Percentiles rank a stretch among this genome's conserved stretches.
Evolutionary conservation across 2,888 invertebrate genomes (phyloP).

Genomic region (Hecatera dysodea): DNA sequence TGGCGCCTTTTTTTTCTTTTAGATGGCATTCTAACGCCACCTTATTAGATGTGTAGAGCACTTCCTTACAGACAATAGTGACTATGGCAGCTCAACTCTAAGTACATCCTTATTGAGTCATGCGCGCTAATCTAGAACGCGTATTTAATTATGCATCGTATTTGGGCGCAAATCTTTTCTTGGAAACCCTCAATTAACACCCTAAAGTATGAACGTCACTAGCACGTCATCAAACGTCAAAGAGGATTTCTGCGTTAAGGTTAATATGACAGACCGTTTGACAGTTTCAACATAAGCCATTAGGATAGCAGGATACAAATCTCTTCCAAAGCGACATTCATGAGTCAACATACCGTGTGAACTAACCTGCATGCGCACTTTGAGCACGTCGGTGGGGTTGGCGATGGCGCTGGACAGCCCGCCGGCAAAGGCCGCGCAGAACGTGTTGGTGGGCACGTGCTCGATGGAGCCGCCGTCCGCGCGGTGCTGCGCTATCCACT

Average conservation of each 20-base stretch:
- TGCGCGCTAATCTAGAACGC: no score
- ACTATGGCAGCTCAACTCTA: no score
- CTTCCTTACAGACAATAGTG: no score
- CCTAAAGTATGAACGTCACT: background rate
- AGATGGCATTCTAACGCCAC: no score
- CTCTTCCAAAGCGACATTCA: background rate
- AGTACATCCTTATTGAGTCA: no score
- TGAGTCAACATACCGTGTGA: conserved; percentile 18
- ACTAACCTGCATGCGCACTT: conserved; percentile 97
- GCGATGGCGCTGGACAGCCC: conserved; percentile 98
- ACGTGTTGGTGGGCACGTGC: conserved; percentile 92
- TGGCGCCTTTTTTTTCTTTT: no score
- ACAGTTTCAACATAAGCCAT: background rate
- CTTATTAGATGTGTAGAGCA: no score
- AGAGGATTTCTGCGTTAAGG: background rate
- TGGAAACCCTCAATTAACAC: background rate
- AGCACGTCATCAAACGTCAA: no score
- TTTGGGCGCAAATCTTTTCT: no score
- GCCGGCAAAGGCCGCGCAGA: conserved; percentile 96
- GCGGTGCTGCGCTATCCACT: conserved; percentile 91
- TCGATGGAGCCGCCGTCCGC: conserved; percentile 88
- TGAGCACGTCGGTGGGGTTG: conserved; percentile 98
- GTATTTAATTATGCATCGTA: no score
- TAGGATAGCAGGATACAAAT: no score
- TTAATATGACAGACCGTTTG: background rate